Evolutionary conservation across 2,113 vertebrate species (phyloP), one percentile per base, ranked within the genome.

Genomic region (Oceanites oceanicus): DNA sequence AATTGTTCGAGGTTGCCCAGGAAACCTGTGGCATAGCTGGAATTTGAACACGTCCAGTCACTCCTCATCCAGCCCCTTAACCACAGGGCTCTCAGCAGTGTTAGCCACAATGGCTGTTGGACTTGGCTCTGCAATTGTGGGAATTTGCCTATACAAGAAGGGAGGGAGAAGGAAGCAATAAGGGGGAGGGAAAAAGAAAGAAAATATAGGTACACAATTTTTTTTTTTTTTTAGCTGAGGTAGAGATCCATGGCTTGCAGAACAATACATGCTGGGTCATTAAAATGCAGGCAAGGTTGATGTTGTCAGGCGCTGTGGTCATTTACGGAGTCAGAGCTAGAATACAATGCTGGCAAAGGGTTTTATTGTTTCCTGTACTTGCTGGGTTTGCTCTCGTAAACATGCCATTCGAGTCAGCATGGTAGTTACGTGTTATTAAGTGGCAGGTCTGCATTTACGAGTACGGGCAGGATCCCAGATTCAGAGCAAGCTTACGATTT

Each of bases 341-440:
- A 44, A 88, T 42, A 83, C 87, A 83, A 86, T 52, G 81, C 93
- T 97, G 96, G 96, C 87, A 80, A 34, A 15, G 68, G 79, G 19
- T 63, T 95, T 86, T 87, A 86, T 67, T 90, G 72, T 84, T 95
- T 95, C 92, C 96, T 92, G 83, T 49, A 19, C 92, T 83, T 5
- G 66, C 89, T 59, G 89, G 73, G 34, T 84, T 92, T 12, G 56
- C 40, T 92, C 76, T 94, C 32, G 9, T 75, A 50, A 38, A 93
- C 44, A 63, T 49, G 87, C 77, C 91, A 19, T 67, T 30, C 0
- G 13, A 75, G 53, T 26, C 49, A 17, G 62, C 6, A 0, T 29
- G 67, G 62, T 70, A 76, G 71, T 80, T 68, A 40, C 2, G 8
- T 65, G 38, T 32, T 89, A 42, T 10, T 34, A 25, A 73, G 84